Evolutionary conservation across 2,888 invertebrate genomes (phyloP).

Genomic region (Stenurella melanura): DNA sequence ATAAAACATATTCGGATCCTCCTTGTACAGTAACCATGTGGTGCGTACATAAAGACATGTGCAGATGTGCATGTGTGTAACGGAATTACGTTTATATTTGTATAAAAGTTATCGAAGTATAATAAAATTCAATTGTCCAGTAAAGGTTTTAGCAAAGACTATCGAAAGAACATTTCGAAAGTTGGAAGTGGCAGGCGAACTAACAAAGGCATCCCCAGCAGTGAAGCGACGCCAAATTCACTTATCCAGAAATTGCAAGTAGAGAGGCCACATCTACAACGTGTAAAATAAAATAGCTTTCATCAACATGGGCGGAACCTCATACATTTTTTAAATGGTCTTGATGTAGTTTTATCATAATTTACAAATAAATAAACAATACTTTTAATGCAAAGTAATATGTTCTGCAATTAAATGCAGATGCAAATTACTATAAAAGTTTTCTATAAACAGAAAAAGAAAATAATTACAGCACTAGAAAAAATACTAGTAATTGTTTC

Average conservation of each 20-base stretch:
- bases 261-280: constrained; percentile 31
- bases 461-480: no score
- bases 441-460: no score
- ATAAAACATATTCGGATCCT: no score
- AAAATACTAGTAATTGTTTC: no score
- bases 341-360: no score
- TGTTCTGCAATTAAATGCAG: no score
- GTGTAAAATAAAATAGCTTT: constrained; percentile 34
- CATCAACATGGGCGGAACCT: constrained; percentile 14
- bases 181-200: constrained; percentile 39
- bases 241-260: constrained; percentile 41
- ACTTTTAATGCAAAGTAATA: no score
- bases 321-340: neutral
- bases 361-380: no score
- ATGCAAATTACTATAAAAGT: no score
- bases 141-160: constrained; percentile 42
- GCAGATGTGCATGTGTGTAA: neutral
- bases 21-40: neutral
- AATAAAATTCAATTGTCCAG: constrained; percentile 40
- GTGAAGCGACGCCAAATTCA: constrained; percentile 41
- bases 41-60: neutral
- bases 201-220: constrained; percentile 40
- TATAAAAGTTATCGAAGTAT: constrained; percentile 35
- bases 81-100: constrained; percentile 31
- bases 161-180: constrained; percentile 42